These are phyloP conservation scores for Echinops telfairi DNA, from an alignment of 2,113 vertebrate species.

Conservation along the genomic window DNA sequence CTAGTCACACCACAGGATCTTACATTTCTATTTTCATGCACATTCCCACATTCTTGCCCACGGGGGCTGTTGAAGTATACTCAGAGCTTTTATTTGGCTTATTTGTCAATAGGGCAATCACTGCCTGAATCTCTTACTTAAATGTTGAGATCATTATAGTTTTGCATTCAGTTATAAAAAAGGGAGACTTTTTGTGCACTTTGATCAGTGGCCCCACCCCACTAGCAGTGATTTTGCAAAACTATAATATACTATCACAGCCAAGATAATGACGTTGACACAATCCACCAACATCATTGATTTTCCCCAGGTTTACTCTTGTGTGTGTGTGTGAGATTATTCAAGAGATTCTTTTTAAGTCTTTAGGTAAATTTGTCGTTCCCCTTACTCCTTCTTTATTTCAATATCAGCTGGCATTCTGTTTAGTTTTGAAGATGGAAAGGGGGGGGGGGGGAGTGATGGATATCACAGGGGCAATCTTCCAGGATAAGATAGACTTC, in stretches of 20 bases:
- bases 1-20: neutral
- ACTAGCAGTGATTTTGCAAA: neutral
- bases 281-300: neutral
- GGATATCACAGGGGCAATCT: neutral
- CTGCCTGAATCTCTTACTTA: constrained; percentile 38
- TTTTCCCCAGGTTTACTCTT: neutral
- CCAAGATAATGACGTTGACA: neutral
- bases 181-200: neutral
- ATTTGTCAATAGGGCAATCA: constrained; percentile 42
- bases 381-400: neutral
- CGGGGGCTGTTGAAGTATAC: neutral
- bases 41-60: neutral
- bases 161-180: neutral
- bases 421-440: neutral
- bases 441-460: neutral
- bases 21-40: neutral
- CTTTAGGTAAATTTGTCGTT: neutral
- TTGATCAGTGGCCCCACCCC: neutral
- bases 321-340: neutral
- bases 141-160: constrained; percentile 41
- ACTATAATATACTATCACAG: neutral
- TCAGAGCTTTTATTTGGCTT: constrained; percentile 58
- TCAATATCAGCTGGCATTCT: neutral
- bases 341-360: neutral
- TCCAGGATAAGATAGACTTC: neutral